Evolutionary conservation across 1,140 invertebrate species (phyloP), one percentile per base, ranked within the genome.

Genomic region (Zaprionus gabonicus): DNA sequence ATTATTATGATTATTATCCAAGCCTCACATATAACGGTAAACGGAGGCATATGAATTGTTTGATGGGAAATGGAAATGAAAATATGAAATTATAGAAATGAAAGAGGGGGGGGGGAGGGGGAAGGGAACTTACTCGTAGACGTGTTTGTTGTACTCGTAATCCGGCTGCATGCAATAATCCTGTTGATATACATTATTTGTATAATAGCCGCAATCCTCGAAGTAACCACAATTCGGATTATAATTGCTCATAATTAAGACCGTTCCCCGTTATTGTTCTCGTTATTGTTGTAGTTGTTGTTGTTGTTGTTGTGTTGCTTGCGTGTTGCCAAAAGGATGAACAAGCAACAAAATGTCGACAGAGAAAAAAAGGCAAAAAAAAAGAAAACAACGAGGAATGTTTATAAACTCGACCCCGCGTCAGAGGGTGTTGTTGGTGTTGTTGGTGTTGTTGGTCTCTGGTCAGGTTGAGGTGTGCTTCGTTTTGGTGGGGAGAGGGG

Each of bases 161-260:
- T 92, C 91, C 85, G 76, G 88, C 78, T 82, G 91, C 88, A 92
- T 91, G 83, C 82, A 92, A 82, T 92, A 92, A 91, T 92, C 91
- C 88, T 84, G 91, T 77, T 91, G 91, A 75, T 92, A 91, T 69
- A 82, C 82, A 81, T 92, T 91, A 69, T 86, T 92, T 73, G 81
- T 82, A 71, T 80, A 90, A 59, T 90, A 91, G 76, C 82, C 51
- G 81, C 90, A 92, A 85, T 92, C 91, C 79, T 92, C 91, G 67
- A 91, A 92, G 81, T 92, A 92, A 84, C 88, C 88, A 78, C 88
- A 87, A 88, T 91, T 92, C 73, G 91, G 88, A 92, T 92, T 92
- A 87, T 92, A 92, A 85, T 92, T 91, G 76, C 85, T 87, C 91
- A 92, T 92, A 87, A 90, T 90, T 90, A 77, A 70, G 63, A 59